A percentile compares a stretch with the other conserved stretches of the same genome.
These are phyloP conservation scores for Diadema setosum DNA, from an alignment of 35 echinoderm and acorn worm species.

Conservation along the genomic window DNA sequence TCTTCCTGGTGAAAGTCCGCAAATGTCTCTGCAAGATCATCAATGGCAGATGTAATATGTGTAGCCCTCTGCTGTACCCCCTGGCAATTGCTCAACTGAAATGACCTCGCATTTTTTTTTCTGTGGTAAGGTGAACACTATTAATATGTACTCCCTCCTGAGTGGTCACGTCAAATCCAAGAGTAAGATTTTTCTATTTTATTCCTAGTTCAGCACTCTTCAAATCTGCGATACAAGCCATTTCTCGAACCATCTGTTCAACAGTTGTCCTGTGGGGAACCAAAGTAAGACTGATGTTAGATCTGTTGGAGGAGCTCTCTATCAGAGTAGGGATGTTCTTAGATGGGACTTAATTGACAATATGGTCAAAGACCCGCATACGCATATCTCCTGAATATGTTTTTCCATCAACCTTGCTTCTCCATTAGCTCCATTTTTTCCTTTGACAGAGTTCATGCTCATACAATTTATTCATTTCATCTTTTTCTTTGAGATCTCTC, in stretches of 20 bases:
- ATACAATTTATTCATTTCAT: neutral
- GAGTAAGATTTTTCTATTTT: constrained; percentile 8
- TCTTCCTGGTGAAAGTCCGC: constrained; percentile 28
- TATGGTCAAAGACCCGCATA: constrained; percentile 11
- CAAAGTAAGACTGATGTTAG: neutral
- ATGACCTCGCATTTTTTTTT: constrained; percentile 19
- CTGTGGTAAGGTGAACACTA: constrained; percentile 35
- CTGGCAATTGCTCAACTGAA: neutral
- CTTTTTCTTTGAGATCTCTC: neutral
- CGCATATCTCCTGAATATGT: neutral
- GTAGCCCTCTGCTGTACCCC: neutral
- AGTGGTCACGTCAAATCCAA: constrained; percentile 36
- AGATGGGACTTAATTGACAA: constrained; percentile 37
- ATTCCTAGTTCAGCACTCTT: too few relatives aligned
- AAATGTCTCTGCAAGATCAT: constrained; percentile 7
- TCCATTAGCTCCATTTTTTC: neutral
- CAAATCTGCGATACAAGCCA: neutral
- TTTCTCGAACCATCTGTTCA: constrained; percentile 28
- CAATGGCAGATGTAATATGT: neutral
- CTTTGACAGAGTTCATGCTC: neutral
- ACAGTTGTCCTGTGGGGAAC: constrained; percentile 1
- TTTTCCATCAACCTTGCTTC: neutral
- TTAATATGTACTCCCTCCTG: constrained; percentile 40
- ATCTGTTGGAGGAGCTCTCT: neutral
- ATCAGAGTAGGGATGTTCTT: neutral